A percentile compares a stretch with the other conserved stretches of the same genome.
These are phyloP conservation scores for Alcis repandata DNA, from an alignment of 2,888 invertebrate genomes.

Conservation along the genomic window DNA sequence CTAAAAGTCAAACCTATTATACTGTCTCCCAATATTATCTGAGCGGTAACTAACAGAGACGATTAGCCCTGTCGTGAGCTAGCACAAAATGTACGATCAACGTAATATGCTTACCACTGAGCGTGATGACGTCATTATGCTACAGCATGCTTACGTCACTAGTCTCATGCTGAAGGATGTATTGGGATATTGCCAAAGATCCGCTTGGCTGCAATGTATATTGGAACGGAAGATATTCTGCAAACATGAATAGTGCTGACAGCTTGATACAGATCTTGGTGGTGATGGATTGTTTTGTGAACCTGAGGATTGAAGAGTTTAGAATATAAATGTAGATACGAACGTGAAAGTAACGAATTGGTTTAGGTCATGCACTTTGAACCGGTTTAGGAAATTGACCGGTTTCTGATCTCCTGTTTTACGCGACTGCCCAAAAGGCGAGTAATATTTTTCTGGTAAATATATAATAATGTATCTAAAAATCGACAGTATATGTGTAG, in stretches of 20 bases:
- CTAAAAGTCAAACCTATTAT: not conserved
- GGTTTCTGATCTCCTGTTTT: too few species aligned
- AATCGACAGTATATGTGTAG: too few species aligned
- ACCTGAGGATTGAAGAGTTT: not conserved
- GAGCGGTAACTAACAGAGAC: slow-evolving; percentile 7
- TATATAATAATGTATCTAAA: too few species aligned
- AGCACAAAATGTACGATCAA: slow-evolving; percentile 12
- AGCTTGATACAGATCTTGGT: slow-evolving; percentile 1
- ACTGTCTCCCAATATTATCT: not conserved
- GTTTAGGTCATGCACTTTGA: too few species aligned
- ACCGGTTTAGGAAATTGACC: too few species aligned
- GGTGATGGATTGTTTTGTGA: not conserved
- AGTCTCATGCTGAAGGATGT: slow-evolving; percentile 13
- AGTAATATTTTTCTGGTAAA: too few species aligned
- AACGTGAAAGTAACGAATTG: not conserved
- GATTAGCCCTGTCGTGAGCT: slow-evolving; percentile 17
- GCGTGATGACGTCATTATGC: slow-evolving; percentile 10
- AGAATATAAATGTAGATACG: not conserved
- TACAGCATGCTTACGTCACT: slow-evolving; percentile 10
- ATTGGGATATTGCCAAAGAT: slow-evolving; percentile 25
- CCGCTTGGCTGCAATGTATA: slow-evolving; percentile 17
- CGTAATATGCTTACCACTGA: not conserved
- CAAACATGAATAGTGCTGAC: slow-evolving; percentile 10
- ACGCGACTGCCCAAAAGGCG: too few species aligned
- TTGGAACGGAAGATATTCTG: slow-evolving; percentile 13